These are phyloP conservation scores for Menidia menidia DNA, from an alignment of 2,797 vertebrate genomes.

Conservation along the genomic window DNA sequence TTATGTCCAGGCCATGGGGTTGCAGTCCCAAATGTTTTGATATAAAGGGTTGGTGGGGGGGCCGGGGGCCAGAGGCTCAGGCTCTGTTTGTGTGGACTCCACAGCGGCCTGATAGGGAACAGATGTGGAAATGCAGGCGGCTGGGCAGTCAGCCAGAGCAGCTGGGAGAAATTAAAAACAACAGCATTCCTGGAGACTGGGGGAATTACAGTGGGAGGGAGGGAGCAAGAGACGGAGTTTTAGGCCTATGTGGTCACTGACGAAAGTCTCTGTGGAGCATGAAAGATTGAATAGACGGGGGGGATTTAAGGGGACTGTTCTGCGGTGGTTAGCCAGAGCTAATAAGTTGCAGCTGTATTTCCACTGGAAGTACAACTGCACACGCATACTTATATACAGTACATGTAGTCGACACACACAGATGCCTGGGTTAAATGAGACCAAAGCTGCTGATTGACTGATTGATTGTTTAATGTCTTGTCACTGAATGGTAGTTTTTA, in stretches of 20 bases:
- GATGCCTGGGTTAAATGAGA: conserved; percentile 36
- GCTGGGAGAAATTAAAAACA: conserved; percentile 93
- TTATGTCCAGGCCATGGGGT: conserved; percentile 70
- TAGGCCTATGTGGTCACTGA: conserved; percentile 77
- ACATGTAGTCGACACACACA: conserved; percentile 35
- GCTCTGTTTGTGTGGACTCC: conserved; percentile 86
- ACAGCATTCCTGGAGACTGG: conserved; percentile 88
- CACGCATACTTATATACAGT: conserved; percentile 17
- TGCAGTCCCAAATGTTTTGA: conserved; percentile 87
- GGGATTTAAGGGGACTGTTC: conserved; percentile 72
- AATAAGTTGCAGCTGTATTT: conserved; percentile 77
- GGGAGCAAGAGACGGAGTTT: conserved; percentile 70
- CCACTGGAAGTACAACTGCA: conserved; percentile 50
- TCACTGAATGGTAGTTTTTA: conserved; percentile 49
- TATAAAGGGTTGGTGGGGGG: conserved; percentile 83
- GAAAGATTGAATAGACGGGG: conserved; percentile 64
- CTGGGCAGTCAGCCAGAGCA: conserved; percentile 86
- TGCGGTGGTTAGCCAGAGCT: conserved; percentile 72
- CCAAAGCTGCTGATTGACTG: conserved; percentile 35
- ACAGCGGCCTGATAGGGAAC: conserved; percentile 87
- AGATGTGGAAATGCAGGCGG: conserved; percentile 92
- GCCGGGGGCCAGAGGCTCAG: conserved; percentile 66
- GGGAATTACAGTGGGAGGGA: conserved; percentile 83
- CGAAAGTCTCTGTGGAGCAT: conserved; percentile 70
- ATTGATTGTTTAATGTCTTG: conserved; percentile 38